These are phyloP conservation scores for Caenorhabditis latens DNA, from an alignment of 1,140 invertebrate genomes.

Conservation along the genomic window DNA sequence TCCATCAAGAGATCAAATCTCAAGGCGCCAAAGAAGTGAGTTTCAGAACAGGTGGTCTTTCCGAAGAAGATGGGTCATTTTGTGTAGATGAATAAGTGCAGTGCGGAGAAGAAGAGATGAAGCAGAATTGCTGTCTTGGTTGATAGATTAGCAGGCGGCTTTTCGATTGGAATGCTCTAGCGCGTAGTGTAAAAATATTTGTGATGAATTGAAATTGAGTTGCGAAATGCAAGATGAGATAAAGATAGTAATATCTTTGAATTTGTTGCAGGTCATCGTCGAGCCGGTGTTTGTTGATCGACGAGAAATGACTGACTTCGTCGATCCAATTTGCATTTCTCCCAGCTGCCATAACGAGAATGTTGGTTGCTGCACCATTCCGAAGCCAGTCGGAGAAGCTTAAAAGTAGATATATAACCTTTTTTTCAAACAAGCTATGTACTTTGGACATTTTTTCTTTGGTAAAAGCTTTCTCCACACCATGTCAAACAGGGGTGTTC, in stretches of 20 bases:
- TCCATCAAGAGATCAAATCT: not conserved
- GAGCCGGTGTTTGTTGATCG: conserved; percentile 22
- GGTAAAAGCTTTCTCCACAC: too few relatives aligned
- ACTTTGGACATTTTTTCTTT: too few relatives aligned
- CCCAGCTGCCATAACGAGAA: conserved; percentile 11
- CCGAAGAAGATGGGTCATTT: not conserved
- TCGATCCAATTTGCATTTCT: conserved; percentile 23
- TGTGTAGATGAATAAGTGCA: not conserved
- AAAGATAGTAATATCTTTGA: not conserved
- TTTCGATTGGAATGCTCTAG: not conserved
- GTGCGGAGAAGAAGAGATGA: not conserved
- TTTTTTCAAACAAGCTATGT: too few relatives aligned
- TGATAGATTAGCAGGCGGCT: conserved; percentile 11
- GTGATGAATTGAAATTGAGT: conserved; percentile 3
- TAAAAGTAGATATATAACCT: not conserved
- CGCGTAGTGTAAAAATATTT: conserved; percentile 10
- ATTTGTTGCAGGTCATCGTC: not conserved
- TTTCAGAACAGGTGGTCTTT: conserved; percentile 9
- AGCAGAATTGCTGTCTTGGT: conserved; percentile 13
- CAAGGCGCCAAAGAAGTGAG: conserved; percentile 22
- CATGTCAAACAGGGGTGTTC: too few relatives aligned
- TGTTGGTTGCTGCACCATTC: conserved; percentile 22
- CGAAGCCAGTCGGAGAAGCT: not conserved
- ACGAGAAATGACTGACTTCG: not conserved
- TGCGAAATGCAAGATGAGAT: not conserved